A percentile compares a stretch with the other conserved stretches of the same genome.
Conservation (phyloP, 2,888 invertebrate genomes). For the Hymenopus coronatus region DNA sequence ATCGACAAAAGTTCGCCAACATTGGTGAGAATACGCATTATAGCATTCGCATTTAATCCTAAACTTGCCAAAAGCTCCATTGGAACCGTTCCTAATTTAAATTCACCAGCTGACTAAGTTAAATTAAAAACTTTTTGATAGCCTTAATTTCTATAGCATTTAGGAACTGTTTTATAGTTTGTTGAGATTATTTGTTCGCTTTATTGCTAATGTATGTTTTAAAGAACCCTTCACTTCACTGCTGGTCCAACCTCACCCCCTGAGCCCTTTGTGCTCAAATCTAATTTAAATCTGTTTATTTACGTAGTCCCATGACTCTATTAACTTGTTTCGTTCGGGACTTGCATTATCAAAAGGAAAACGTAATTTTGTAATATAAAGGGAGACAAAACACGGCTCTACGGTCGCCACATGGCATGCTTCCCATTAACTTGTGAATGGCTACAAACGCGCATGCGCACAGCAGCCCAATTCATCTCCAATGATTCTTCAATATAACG, state of each 20-base stretch:
- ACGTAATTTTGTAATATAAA: background rate
- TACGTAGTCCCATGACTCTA: background rate
- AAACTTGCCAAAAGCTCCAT: too few species aligned
- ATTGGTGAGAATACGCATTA: too few species aligned
- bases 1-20: too few species aligned
- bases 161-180: too few species aligned
- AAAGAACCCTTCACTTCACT: background rate
- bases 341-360: background rate
- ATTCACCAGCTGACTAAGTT: too few species aligned
- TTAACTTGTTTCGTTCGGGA: background rate
- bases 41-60: too few species aligned
- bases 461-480: background rate
- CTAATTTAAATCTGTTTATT: background rate
- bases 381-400: background rate
- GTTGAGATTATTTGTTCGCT: too few species aligned
- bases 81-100: too few species aligned
- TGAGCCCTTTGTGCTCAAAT: background rate
- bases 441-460: background rate
- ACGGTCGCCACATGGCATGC: background rate
- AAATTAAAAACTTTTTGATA: too few species aligned
- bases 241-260: background rate
- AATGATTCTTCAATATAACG: background rate
- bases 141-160: too few species aligned
- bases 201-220: background rate
- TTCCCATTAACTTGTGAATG: background rate